These are phyloP conservation scores for Heterodera carotae DNA, from an alignment of 1,140 invertebrate species.

Conservation along the genomic window DNA sequence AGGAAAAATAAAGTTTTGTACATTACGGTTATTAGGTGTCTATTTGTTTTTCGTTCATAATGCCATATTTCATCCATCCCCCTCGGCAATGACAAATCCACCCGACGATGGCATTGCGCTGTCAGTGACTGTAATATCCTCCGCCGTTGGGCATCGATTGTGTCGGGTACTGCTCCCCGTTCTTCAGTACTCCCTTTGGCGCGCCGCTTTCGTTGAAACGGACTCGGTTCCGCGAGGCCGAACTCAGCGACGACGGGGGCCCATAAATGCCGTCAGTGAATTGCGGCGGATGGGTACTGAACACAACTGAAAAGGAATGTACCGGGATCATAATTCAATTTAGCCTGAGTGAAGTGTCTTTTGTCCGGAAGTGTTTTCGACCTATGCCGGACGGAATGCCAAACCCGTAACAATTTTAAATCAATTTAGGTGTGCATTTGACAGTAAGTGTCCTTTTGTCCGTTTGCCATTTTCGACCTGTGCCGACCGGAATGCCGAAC, in stretches of 20 bases:
- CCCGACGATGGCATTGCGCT: neutral
- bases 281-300: slow-evolving; percentile 52
- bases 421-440: no score
- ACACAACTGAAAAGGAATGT: slow-evolving; percentile 33
- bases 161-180: slow-evolving; percentile 19
- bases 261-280: slow-evolving; percentile 40
- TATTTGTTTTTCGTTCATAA: no score
- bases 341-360: no score
- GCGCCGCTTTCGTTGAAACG: slow-evolving; percentile 51
- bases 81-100: no score
- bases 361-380: no score
- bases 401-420: no score
- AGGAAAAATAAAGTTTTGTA: no score
- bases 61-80: no score
- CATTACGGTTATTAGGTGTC: no score
- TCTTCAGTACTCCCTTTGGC: slow-evolving; percentile 48
- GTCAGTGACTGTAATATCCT: slow-evolving; percentile 16
- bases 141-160: neutral
- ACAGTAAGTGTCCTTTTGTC: no score
- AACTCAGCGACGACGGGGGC: slow-evolving; percentile 22
- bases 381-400: no score
- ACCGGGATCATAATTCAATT: no score
- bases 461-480: neutral
- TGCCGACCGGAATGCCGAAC: slow-evolving; percentile 50
- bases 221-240: slow-evolving; percentile 26